Conservation (phyloP, 1,140 invertebrate genomes). For the Spodoptera litura region DNA sequence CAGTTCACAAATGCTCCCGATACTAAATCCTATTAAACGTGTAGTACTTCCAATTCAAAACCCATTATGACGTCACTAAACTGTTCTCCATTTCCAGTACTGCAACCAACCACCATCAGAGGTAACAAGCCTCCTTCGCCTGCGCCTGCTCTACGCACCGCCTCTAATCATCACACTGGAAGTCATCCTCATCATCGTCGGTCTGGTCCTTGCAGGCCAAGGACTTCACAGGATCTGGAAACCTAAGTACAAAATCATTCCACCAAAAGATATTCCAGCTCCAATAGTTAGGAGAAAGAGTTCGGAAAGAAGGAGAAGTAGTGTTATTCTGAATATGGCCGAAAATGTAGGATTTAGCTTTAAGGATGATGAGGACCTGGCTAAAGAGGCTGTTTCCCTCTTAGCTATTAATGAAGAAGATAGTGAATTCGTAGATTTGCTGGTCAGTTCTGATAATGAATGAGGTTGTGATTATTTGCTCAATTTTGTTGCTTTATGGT, state of each 20-base stretch:
- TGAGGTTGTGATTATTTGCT: constrained; percentile 39
- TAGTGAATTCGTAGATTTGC: constrained; percentile 58
- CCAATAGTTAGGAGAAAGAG: constrained; percentile 54
- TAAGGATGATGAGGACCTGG: constrained; percentile 62
- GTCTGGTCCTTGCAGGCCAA: constrained; percentile 61
- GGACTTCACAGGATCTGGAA: constrained; percentile 65
- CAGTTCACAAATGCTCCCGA: too few relatives aligned
- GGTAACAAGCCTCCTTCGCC: constrained; percentile 60
- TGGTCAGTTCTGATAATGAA: constrained; percentile 52
- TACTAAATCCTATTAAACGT: too few relatives aligned
- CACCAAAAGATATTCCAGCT: constrained; percentile 49
- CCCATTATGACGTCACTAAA: background rate
- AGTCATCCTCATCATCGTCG: constrained; percentile 65
- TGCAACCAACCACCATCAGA: constrained; percentile 70
- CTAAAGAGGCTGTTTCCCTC: constrained; percentile 73
- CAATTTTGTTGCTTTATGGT: constrained; percentile 24
- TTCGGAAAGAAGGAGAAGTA: constrained; percentile 59
- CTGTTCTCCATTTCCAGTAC: constrained; percentile 58
- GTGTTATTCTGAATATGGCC: constrained; percentile 60
- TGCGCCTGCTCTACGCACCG: constrained; percentile 71
- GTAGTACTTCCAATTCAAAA: background rate
- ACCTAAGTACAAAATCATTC: constrained; percentile 69
- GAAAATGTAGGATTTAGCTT: constrained; percentile 60
- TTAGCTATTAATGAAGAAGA: constrained; percentile 69
- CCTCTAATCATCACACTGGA: constrained; percentile 66